A percentile compares a stretch with the other conserved stretches of the same genome.
Conservation (phyloP, 2,888 invertebrate species). For the Teleogryllus oceanicus region DNA sequence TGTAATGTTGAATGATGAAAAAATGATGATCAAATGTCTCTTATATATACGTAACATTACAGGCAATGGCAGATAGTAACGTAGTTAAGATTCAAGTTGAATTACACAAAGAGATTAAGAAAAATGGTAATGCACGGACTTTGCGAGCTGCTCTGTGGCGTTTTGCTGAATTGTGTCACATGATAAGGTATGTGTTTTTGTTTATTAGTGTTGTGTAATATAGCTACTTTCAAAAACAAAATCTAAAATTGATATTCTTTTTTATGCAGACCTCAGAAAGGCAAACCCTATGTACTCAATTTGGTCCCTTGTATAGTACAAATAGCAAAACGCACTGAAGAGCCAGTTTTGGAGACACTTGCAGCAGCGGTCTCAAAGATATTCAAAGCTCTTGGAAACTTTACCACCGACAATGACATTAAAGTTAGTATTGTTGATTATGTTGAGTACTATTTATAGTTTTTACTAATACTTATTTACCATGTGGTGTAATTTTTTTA, state of each 20-base stretch:
- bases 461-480: no score
- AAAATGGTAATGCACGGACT: conserved; percentile 67
- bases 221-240: conserved; percentile 67
- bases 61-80: conserved; percentile 63
- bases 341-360: conserved; percentile 66
- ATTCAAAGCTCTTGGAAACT: conserved; percentile 62
- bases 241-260: conserved; percentile 45
- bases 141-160: conserved; percentile 72
- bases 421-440: conserved; percentile 51
- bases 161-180: conserved; percentile 71
- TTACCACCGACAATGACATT: conserved; percentile 67
- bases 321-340: conserved; percentile 68
- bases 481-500: no score
- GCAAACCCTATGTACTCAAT: conserved; percentile 72
- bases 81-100: conserved; percentile 73
- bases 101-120: conserved; percentile 77
- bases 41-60: conserved; percentile 35
- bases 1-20: no score
- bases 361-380: conserved; percentile 62
- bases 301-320: conserved; percentile 69
- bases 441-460: not conserved
- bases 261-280: conserved; percentile 62
- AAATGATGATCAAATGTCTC: no score
- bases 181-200: conserved; percentile 52
- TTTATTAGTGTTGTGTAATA: not conserved